phyloP scores from a whole-genome alignment of 1,140 invertebrate genomes.

The Goniozus legneri region DNA sequence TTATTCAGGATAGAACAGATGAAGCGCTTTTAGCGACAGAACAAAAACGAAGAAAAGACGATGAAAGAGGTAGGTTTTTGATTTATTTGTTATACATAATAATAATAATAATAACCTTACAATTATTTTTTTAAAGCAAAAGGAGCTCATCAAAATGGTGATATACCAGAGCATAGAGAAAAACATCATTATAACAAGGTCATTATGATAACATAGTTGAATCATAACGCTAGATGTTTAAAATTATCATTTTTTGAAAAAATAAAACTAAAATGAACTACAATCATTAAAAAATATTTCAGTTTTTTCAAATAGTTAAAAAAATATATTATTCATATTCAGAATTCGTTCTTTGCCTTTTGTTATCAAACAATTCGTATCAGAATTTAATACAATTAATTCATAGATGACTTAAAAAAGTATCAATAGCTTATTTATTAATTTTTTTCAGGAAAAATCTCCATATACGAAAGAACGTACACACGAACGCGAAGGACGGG shows the following conservation, averaged over 20 bases:
- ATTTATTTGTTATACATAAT: slow-evolving; percentile 9
- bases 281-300: too few species aligned
- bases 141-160: slow-evolving; percentile 58
- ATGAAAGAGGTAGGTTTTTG: slow-evolving; percentile 64
- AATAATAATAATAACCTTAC: slow-evolving; percentile 2
- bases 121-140: slow-evolving; percentile 41
- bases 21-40: slow-evolving; percentile 60
- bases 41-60: slow-evolving; percentile 71
- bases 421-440: too few species aligned
- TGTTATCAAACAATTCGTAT: too few species aligned
- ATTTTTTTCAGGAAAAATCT: slow-evolving; percentile 71
- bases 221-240: neutral
- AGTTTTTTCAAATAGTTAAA: too few species aligned
- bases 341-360: too few species aligned
- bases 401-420: too few species aligned
- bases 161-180: slow-evolving; percentile 57
- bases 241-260: neutral
- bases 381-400: too few species aligned
- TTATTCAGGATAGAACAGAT: slow-evolving; percentile 67
- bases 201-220: too few species aligned
- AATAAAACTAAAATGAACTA: too few species aligned
- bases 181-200: slow-evolving; percentile 60
- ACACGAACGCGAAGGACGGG: slow-evolving; percentile 64
- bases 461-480: slow-evolving; percentile 62
- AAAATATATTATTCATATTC: too few species aligned